phyloP scores from a whole-genome alignment of 2,888 invertebrate species.

The Acronicta leporina region DNA sequence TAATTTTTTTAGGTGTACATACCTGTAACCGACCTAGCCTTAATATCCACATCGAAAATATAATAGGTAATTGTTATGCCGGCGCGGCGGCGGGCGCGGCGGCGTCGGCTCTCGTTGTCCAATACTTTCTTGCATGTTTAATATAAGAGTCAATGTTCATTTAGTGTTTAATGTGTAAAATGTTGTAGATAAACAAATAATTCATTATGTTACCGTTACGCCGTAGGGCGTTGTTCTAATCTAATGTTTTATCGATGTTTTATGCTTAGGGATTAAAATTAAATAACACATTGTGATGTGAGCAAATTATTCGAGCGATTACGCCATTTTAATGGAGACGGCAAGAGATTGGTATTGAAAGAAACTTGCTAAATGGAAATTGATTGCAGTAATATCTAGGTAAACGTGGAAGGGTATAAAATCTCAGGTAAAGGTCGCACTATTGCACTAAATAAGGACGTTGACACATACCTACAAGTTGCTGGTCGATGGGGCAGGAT shows the following conservation, averaged over 20 bases:
- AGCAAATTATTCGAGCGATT: conserved; percentile 86
- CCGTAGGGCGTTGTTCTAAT: conserved; percentile 73
- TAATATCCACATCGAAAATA: conserved; percentile 87
- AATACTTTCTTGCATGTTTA: conserved; percentile 83
- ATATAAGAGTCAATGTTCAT: conserved; percentile 79
- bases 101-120: conserved; percentile 67
- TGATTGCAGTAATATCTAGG: conserved; percentile 2
- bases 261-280: conserved; percentile 81
- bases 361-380: conserved; percentile 5
- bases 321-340: conserved; percentile 42
- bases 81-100: conserved; percentile 41
- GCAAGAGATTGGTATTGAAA: conserved; percentile 31
- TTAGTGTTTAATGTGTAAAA: conserved; percentile 78
- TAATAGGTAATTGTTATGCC: conserved; percentile 78
- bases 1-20: conserved; percentile 81
- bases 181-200: conserved; percentile 57
- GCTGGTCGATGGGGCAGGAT: conserved; percentile 29
- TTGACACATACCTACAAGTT: conserved; percentile 31
- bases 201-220: conserved; percentile 62
- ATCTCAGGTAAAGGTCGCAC: conserved; percentile 10
- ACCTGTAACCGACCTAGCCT: conserved; percentile 85
- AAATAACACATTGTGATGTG: conserved; percentile 79
- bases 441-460: conserved; percentile 22
- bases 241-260: conserved; percentile 83
- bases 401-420: conserved; percentile 6